These are phyloP conservation scores for Neocrepidodera transversa DNA, from an alignment of 2,888 invertebrate genomes.

Conservation along the genomic window DNA sequence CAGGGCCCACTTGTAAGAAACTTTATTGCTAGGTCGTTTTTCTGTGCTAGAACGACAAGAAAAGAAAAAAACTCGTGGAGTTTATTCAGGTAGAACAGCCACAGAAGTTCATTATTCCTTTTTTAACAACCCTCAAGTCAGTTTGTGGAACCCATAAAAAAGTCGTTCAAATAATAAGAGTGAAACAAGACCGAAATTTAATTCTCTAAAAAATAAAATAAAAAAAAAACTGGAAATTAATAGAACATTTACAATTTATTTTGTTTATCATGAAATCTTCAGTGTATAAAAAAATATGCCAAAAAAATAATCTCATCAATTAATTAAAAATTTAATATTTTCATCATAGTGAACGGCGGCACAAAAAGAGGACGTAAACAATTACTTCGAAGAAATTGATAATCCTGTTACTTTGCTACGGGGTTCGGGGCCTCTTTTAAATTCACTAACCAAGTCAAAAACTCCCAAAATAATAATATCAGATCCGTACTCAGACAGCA, in stretches of 20 bases:
- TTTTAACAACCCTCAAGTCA: conserved; percentile 26
- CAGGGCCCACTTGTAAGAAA: conserved; percentile 22
- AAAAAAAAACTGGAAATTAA: no score
- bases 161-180: conserved; percentile 23
- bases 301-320: conserved; percentile 6
- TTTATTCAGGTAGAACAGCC: conserved; percentile 27
- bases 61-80: conserved; percentile 22
- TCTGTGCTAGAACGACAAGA: conserved; percentile 20
- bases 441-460: conserved; percentile 13
- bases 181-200: conserved; percentile 15
- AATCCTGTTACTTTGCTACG: conserved; percentile 3
- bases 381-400: conserved; percentile 13
- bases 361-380: conserved; percentile 9
- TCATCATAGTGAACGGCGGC: not conserved
- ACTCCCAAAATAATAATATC: conserved; percentile 6
- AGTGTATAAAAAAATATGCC: not conserved
- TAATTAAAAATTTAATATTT: conserved; percentile 15
- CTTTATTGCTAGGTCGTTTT: conserved; percentile 26
- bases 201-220: no score
- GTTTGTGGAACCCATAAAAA: conserved; percentile 28
- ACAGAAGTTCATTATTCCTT: conserved; percentile 27
- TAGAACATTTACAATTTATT: no score
- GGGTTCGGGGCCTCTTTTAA: conserved; percentile 7
- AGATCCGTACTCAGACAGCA: no score
- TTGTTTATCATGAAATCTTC: not conserved